Evolutionary conservation across 1,140 invertebrate genomes (phyloP), one percentile per base, ranked within the genome.

Genomic region (Drosophila pseudoobscura): DNA sequence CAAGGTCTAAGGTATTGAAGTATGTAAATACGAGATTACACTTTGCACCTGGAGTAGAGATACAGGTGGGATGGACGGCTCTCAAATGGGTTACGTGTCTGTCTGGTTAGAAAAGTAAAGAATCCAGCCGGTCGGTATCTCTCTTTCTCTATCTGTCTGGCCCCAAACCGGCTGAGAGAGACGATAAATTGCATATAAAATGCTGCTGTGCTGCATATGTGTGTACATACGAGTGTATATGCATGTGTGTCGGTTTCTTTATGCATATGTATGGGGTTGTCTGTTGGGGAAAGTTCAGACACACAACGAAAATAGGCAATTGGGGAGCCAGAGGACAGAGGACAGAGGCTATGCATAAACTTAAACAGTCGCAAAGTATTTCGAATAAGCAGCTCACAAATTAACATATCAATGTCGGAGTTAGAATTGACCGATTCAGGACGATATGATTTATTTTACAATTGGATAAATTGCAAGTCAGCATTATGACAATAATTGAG

Each of bases 111-210:
- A 39, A 39, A 39, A 39, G 1, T 11, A 39, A 39, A 2, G 35
- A 3, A 35, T 39, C 35, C 35, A 39, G 35, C 35, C 35, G 35
- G 35, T 52, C 31, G 24, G 39, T 29, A 24, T 66, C 22, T 26
- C 15, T 57, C 43, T 61, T 17, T 54, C 26, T 45, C 35, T 57
- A 22, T 77, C 50, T 55, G 11, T 39, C 43, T 51, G 29, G 41
- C 55, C 63, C 62, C 53, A 64, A 59, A 20, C 45, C 66, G 29
- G 39, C 31, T 29, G 17, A 9, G 57, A 39, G 2, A 64, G 39
- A 64, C 66, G 64, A 80, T 61, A 69, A 85, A 87, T 52, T 85
- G 78, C 78, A 85, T 75, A 78, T 58, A 87, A 84, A 62, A 70
- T 75, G 78, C 44, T 35, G 44, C 6, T 59, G 31, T 35, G 44